Evolutionary conservation across 1,140 invertebrate species (phyloP).

Genomic region (Procambarus clarkii): DNA sequence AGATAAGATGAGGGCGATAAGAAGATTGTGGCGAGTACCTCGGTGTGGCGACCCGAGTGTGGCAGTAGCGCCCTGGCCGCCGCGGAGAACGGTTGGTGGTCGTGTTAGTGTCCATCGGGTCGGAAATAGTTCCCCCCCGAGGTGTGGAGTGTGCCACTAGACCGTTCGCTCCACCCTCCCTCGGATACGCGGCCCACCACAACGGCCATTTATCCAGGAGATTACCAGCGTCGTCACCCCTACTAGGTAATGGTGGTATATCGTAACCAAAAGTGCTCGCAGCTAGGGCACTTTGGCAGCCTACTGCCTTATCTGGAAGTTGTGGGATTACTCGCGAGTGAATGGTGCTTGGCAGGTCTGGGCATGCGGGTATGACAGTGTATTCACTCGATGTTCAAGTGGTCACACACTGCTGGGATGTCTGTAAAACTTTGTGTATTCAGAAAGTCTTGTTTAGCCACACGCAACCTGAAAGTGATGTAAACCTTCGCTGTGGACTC

Average conservation of each 20-base stretch:
- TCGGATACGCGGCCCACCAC: not conserved
- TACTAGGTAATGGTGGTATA: too few species aligned
- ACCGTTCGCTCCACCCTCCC: not conserved
- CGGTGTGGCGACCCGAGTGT: not conserved
- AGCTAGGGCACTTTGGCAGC: not conserved
- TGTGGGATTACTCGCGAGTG: too few species aligned
- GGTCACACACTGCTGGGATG: too few species aligned
- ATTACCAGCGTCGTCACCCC: not conserved
- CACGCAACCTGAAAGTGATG: too few species aligned
- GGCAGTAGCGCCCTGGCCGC: too few species aligned
- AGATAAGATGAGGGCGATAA: not conserved
- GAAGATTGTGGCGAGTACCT: not conserved
- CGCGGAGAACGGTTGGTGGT: not conserved
- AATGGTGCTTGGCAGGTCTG: too few species aligned
- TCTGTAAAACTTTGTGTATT: too few species aligned
- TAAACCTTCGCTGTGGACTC: too few species aligned
- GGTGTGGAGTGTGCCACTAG: not conserved
- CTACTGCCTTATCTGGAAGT: too few species aligned
- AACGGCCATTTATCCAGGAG: not conserved
- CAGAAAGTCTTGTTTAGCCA: too few species aligned
- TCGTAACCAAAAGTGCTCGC: not conserved
- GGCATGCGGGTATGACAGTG: too few species aligned
- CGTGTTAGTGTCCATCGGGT: not conserved
- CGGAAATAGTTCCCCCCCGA: not conserved
- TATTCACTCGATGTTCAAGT: too few species aligned